Evolutionary conservation across 2,888 invertebrate genomes (phyloP).

Genomic region (Lasioglossum oenotherae): DNA sequence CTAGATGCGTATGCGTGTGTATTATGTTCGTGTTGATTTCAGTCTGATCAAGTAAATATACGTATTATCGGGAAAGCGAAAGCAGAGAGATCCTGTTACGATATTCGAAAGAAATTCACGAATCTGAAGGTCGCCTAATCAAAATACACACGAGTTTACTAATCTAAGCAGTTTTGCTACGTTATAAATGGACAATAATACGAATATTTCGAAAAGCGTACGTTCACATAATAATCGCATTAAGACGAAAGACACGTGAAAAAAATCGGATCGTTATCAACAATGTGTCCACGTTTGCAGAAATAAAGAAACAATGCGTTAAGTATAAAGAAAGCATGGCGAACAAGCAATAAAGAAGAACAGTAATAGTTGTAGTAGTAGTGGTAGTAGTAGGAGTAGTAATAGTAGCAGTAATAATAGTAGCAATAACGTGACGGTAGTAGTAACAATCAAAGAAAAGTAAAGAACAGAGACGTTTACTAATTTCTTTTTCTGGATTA

Average conservation of each 20-base stretch:
- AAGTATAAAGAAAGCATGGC: neutral
- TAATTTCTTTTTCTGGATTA: conserved; percentile 34
- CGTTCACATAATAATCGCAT: conserved; percentile 43
- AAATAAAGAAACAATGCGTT: conserved; percentile 15
- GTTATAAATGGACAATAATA: conserved; percentile 45
- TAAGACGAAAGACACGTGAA: conserved; percentile 50
- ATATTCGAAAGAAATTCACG: conserved; percentile 21
- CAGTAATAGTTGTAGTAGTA: neutral
- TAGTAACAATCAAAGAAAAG: conserved; percentile 16
- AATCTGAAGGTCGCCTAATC: conserved; percentile 16
- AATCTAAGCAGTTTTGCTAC: conserved; percentile 62
- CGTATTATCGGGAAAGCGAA: neutral
- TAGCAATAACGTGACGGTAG: neutral
- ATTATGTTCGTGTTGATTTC: conserved; percentile 30
- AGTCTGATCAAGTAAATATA: conserved; percentile 39
- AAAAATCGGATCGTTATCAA: conserved; percentile 44
- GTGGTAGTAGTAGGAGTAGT: neutral
- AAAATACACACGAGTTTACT: conserved; percentile 34
- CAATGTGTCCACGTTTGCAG: conserved; percentile 59
- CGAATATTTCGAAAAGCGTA: conserved; percentile 56
- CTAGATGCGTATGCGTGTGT: neutral
- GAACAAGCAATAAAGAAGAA: neutral
- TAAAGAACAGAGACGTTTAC: conserved; percentile 6
- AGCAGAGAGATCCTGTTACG: neutral
- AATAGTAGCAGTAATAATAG: neutral